Conservation (phyloP, 2,797 vertebrate genomes). For the Cyprinella venusta region DNA sequence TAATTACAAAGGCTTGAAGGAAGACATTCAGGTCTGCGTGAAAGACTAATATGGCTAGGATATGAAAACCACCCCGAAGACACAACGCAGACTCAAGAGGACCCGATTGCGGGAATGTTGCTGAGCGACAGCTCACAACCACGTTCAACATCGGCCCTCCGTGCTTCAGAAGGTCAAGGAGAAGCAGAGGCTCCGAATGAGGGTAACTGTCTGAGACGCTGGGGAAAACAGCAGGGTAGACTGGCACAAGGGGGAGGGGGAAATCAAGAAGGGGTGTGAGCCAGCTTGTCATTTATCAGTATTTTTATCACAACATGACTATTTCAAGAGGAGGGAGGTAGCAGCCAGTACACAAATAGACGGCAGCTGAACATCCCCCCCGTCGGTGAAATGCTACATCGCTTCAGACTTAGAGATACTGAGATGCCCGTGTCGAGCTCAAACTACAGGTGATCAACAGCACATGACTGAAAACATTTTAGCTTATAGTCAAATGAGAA, state of each 20-base stretch:
- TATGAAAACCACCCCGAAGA: slow-evolving; percentile 30
- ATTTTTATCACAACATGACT: slow-evolving; percentile 66
- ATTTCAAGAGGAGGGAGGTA: slow-evolving; percentile 63
- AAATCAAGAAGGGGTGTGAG: slow-evolving; percentile 59
- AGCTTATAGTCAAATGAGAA: neutral
- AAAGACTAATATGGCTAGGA: slow-evolving; percentile 36
- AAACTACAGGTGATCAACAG: neutral
- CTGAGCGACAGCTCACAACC: slow-evolving; percentile 22
- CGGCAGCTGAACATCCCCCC: slow-evolving; percentile 60
- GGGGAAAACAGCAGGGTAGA: slow-evolving; percentile 41
- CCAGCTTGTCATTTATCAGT: slow-evolving; percentile 64
- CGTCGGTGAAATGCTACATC: slow-evolving; percentile 27
- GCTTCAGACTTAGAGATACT: slow-evolving; percentile 20
- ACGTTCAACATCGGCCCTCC: neutral
- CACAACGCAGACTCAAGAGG: slow-evolving; percentile 1
- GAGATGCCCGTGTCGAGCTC: slow-evolving; percentile 10
- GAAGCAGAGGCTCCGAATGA: slow-evolving; percentile 12
- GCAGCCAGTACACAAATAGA: slow-evolving; percentile 63
- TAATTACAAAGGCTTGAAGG: slow-evolving; percentile 4
- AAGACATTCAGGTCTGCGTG: slow-evolving; percentile 6
- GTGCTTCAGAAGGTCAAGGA: slow-evolving; percentile 20
- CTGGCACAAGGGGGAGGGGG: slow-evolving; percentile 47
- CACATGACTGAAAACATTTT: neutral
- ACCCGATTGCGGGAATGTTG: slow-evolving; percentile 24
- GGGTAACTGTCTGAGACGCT: slow-evolving; percentile 24